Evolutionary conservation across 2,797 vertebrate species (phyloP), one percentile per base, ranked within the genome.

Genomic region (Lacerta viridis): DNA sequence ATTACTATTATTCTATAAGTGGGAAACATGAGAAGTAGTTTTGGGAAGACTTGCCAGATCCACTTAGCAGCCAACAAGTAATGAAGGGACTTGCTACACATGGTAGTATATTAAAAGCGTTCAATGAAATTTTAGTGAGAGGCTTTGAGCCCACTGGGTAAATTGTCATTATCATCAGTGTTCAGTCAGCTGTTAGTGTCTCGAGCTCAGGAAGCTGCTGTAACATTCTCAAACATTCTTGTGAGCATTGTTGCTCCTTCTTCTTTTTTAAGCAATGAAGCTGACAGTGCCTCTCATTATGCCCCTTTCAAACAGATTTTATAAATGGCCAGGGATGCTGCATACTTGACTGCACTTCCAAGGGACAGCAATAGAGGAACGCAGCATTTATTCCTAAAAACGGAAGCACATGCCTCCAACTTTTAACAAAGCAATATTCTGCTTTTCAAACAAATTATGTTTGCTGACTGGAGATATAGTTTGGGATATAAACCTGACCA

Each of bases 161-260:
- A 86, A 72, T 33, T 87, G 0, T 79, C 89, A 88, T 13, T 64
- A 88, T 8, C 46, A 86, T 83, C 78, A 50, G 36, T 36, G 82
- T 91, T 92, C 91, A 75, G 36, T 88, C 92, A 83, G 20, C 75
- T 87, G 68, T 91, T 79, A 92, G 87, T 88, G 25, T 89, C 72
- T 87, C 92, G 10, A 89, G 17, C 72, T 93, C 77, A 88, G 94
- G 84, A 90, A 84, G 92, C 91, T 80, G 91, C 87, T 71, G 90
- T 90, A 95, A 94, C 93, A 88, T 39, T 87, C 90, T 90, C 89
- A 92, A 90, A 90, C 81, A 91, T 80, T 90, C 90, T 94, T 92
- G 82, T 83, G 75, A 85, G 69, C n/a, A 83, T 94, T 91, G 64
- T 83, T 92, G 7, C 77, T 68, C 33, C 25, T 46, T 2, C 50